These are phyloP conservation scores for Argyrosomus japonicus DNA, from an alignment of 2,113 vertebrate genomes.

Conservation along the genomic window DNA sequence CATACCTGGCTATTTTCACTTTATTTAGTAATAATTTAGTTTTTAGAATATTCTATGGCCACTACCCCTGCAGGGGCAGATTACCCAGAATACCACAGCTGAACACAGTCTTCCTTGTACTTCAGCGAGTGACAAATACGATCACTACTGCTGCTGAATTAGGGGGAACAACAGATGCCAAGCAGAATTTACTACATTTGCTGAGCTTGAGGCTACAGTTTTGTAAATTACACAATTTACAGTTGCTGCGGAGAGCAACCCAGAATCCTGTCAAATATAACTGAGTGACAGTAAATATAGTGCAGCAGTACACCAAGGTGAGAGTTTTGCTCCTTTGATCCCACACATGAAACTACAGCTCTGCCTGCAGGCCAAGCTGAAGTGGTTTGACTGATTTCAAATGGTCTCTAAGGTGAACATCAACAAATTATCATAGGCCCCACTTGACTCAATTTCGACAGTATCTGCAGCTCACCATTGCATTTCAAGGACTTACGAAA, in stretches of 20 bases:
- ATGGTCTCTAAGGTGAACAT: slow-evolving; percentile 36
- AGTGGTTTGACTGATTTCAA: slow-evolving; percentile 44
- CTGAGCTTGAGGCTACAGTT: neutral
- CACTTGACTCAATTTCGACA: slow-evolving; percentile 36
- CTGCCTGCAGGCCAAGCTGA: slow-evolving; percentile 32
- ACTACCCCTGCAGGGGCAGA: no score
- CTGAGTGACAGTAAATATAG: slow-evolving; percentile 32
- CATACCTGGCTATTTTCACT: neutral
- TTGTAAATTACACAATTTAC: slow-evolving; percentile 6
- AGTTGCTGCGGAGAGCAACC: slow-evolving; percentile 7
- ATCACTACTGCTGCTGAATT: neutral
- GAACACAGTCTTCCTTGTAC: neutral
- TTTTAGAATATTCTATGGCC: neutral
- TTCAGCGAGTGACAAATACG: neutral
- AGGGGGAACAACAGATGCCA: neutral
- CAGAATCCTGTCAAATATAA: slow-evolving; percentile 2
- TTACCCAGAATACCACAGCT: neutral
- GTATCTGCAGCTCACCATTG: slow-evolving; percentile 28
- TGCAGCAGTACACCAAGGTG: neutral
- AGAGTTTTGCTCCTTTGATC: slow-evolving; percentile 50
- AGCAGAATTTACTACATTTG: neutral
- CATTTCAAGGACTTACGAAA: slow-evolving; percentile 31
- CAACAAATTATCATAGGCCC: slow-evolving; percentile 46
- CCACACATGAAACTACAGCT: slow-evolving; percentile 34
- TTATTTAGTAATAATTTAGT: neutral